These are phyloP conservation scores for Tinamus major DNA, from an alignment of 2,797 vertebrate genomes.

Conservation along the genomic window DNA sequence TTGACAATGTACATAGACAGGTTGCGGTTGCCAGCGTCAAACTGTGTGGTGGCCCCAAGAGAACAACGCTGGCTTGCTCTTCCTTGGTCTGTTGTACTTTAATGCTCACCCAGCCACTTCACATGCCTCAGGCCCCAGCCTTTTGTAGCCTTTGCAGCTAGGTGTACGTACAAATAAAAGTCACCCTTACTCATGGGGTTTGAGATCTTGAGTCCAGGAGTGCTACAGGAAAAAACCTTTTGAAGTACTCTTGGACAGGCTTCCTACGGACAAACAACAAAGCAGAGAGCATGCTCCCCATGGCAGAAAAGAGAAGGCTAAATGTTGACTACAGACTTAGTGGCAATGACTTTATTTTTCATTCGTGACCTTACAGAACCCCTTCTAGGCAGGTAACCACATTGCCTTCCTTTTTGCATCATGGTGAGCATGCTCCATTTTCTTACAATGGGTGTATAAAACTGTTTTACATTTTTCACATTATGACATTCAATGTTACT, in stretches of 20 bases:
- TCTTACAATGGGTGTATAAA: slow-evolving; percentile 1
- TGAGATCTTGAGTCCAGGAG: background rate
- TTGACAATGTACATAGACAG: background rate
- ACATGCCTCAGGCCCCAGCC: too few relatives aligned
- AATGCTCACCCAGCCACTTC: too few relatives aligned
- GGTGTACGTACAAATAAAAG: background rate
- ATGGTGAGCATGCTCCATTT: background rate
- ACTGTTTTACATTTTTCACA: background rate
- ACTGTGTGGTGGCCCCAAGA: background rate
- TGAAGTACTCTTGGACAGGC: background rate
- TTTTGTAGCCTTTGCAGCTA: background rate
- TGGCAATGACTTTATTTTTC: background rate
- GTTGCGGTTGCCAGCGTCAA: background rate
- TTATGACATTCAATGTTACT: background rate
- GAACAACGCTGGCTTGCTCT: background rate
- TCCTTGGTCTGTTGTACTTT: background rate
- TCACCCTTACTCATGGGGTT: background rate
- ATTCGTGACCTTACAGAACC: background rate
- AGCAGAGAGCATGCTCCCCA: background rate
- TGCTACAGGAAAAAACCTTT: background rate
- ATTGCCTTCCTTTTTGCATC: background rate
- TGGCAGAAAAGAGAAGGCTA: background rate
- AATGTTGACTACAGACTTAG: background rate
- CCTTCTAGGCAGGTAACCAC: background rate
- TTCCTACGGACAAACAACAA: background rate